Evolutionary conservation across 2,113 vertebrate species (phyloP).

Genomic region (Hippopotamus amphibius): DNA sequence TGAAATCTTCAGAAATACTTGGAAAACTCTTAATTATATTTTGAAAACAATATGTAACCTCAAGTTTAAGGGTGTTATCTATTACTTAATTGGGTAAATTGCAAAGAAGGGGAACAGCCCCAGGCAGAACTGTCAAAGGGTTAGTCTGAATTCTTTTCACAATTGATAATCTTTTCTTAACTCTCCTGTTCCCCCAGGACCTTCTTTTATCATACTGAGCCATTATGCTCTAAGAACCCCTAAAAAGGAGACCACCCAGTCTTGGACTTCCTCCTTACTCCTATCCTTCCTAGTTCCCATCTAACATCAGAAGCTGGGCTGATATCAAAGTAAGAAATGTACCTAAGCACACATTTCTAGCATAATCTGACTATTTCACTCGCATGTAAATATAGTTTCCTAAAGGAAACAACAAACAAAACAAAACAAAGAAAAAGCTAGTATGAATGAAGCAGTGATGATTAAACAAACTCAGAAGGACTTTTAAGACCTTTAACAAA

Average conservation of each 20-base stretch:
- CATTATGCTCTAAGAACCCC: not conserved
- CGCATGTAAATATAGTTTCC: not conserved
- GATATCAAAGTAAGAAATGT: not conserved
- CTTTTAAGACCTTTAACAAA: not conserved
- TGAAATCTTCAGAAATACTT: not conserved
- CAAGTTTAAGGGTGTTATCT: not conserved
- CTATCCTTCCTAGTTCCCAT: not conserved
- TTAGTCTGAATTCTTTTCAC: not conserved
- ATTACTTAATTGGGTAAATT: not conserved
- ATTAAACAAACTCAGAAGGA: constrained; percentile 17
- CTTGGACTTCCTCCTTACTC: not conserved
- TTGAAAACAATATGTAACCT: not conserved
- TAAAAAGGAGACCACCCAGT: not conserved
- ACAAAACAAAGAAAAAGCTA: not conserved
- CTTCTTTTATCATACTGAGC: not conserved
- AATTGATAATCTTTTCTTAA: not conserved
- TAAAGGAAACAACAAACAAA: constrained; percentile 2
- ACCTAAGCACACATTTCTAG: not conserved
- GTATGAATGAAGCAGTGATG: not conserved
- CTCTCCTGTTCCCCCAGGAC: not conserved
- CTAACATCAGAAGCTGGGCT: not conserved
- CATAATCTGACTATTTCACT: not conserved
- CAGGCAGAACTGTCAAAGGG: not conserved
- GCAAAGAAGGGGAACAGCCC: not conserved
- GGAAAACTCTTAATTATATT: not conserved